These are phyloP conservation scores for Hiodon alosoides DNA, from an alignment of 2,113 vertebrate genomes.

Conservation along the genomic window DNA sequence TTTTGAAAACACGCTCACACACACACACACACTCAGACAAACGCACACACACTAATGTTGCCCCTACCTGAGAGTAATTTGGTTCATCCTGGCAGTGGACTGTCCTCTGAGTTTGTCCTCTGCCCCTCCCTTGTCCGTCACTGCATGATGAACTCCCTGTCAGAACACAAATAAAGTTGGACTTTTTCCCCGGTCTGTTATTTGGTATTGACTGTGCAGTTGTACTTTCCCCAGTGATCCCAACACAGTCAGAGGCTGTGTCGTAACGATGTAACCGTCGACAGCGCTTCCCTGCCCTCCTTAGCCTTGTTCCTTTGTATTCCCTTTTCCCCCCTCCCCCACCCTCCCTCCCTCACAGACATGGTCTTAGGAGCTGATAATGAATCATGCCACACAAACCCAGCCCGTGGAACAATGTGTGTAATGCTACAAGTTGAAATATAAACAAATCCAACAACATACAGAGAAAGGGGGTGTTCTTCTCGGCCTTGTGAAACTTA, in stretches of 20 bases:
- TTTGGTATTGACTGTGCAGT: not conserved
- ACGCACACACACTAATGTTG: conserved; percentile 10
- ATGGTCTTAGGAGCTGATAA: not conserved
- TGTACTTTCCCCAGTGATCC: not conserved
- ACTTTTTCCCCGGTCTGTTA: not conserved
- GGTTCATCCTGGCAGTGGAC: conserved; percentile 20
- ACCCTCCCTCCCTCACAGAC: not conserved
- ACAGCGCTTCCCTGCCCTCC: no score
- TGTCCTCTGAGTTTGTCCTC: conserved; percentile 17
- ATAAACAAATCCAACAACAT: no score
- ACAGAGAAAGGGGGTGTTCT: no score
- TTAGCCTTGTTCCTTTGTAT: not conserved
- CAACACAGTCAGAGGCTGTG: no score
- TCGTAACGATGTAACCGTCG: no score
- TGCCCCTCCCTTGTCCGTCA: conserved; percentile 13
- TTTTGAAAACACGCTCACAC: conserved; percentile 47
- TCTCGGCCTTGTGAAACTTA: no score
- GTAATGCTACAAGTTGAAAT: not conserved
- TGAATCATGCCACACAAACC: not conserved
- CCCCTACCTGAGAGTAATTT: conserved; percentile 29
- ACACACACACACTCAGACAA: conserved; percentile 1
- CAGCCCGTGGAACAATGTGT: not conserved
- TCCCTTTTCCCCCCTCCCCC: not conserved
- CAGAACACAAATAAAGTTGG: conserved; percentile 11
- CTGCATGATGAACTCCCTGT: conserved; percentile 13